Evolutionary conservation across 2,888 invertebrate genomes (phyloP).

Genomic region (Eucriotettix oculatus): DNA sequence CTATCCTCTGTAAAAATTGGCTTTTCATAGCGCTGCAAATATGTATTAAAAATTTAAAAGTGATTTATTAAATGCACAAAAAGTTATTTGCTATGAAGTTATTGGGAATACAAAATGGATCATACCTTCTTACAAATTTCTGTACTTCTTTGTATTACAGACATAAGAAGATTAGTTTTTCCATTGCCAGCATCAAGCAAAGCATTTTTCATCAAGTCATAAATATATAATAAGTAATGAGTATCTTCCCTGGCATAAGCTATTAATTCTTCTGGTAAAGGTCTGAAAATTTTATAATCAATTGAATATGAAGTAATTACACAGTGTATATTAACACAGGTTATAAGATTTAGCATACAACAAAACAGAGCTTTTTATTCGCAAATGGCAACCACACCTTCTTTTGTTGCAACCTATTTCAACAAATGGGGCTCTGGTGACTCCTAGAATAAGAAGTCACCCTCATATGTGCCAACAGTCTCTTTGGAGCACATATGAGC

Average conservation of each 20-base stretch:
- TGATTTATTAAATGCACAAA: not conserved
- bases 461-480: no score
- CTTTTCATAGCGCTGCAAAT: slow-evolving; percentile 58
- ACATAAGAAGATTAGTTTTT: slow-evolving; percentile 42
- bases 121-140: slow-evolving; percentile 50
- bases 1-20: slow-evolving; percentile 48
- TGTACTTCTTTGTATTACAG: slow-evolving; percentile 57
- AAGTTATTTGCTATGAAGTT: not conserved
- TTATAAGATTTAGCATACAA: no score
- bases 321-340: no score
- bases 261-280: slow-evolving; percentile 63
- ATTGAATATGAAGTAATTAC: no score
- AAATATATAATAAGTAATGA: slow-evolving; percentile 83
- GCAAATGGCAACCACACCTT: no score
- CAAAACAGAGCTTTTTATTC: no score
- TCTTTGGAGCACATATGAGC: no score
- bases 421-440: no score
- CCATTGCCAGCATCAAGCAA: slow-evolving; percentile 49
- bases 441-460: no score
- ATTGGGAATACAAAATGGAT: not conserved
- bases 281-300: slow-evolving; percentile 31
- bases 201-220: slow-evolving; percentile 59
- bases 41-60: not conserved
- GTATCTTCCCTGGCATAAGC: slow-evolving; percentile 87
- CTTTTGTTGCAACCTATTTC: no score